Evolutionary conservation across 2,888 invertebrate species (phyloP).

Genomic region (Eilema caniola): DNA sequence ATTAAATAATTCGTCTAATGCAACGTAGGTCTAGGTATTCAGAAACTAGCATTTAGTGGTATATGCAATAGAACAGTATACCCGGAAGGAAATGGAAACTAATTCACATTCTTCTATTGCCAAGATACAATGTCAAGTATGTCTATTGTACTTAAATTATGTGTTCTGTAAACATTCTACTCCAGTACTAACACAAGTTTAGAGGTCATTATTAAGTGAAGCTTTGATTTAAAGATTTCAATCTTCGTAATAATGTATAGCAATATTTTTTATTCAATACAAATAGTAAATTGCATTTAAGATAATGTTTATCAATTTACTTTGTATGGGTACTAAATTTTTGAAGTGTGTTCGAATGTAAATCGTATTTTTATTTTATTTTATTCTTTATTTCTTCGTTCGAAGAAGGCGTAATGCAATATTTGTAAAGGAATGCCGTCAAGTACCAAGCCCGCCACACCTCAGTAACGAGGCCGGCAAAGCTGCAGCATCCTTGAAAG

Average conservation of each 20-base stretch:
- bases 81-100: background rate
- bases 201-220: background rate
- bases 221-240: background rate
- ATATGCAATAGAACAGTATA: background rate
- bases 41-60: background rate
- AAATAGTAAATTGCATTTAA: background rate
- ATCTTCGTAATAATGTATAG: background rate
- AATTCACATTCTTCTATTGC: background rate
- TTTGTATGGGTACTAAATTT: slow-evolving; percentile 17
- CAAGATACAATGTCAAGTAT: background rate
- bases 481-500: slow-evolving; percentile 83
- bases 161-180: background rate
- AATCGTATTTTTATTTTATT: slow-evolving; percentile 29
- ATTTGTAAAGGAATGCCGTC: slow-evolving; percentile 76
- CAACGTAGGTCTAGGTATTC: background rate
- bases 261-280: background rate
- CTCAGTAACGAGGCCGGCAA: slow-evolving; percentile 70
- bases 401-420: slow-evolving; percentile 53
- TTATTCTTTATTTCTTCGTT: slow-evolving; percentile 46
- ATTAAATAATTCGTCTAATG: background rate
- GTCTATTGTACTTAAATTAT: background rate
- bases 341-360: slow-evolving; percentile 29
- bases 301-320: slow-evolving; percentile 3
- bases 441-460: slow-evolving; percentile 69
- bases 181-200: background rate